Evolutionary conservation across 2,888 invertebrate species (phyloP).

Genomic region (Tetrapedia diversipes): DNA sequence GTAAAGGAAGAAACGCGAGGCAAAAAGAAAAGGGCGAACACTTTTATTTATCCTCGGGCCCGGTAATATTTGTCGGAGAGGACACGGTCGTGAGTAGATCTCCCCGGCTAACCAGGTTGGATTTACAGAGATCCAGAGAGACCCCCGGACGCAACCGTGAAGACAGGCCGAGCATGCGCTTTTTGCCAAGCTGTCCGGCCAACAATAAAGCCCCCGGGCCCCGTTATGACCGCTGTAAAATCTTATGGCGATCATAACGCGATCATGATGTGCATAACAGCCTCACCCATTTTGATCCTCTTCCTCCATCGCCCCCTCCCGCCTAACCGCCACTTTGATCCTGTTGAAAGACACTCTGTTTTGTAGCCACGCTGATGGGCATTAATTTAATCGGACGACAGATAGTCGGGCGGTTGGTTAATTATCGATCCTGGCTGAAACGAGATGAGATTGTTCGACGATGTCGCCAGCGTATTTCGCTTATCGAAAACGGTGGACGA

Average conservation of each 20-base stretch:
- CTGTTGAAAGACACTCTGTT: constrained; percentile 36
- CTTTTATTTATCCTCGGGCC: constrained; percentile 50
- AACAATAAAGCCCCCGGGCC: constrained; percentile 73
- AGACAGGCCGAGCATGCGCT: constrained; percentile 37
- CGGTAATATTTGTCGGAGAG: constrained; percentile 44
- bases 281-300: constrained; percentile 49
- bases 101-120: constrained; percentile 49
- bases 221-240: constrained; percentile 78
- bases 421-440: no score
- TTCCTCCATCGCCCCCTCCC: not conserved
- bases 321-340: not conserved
- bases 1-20: not conserved
- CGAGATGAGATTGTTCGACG: no score
- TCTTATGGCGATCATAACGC: constrained; percentile 78
- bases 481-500: no score
- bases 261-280: constrained; percentile 75
- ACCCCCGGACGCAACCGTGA: constrained; percentile 22
- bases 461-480: no score
- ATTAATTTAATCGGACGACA: not conserved
- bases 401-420: no score
- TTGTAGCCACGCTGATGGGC: constrained; percentile 14
- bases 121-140: constrained; percentile 55
- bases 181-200: constrained; percentile 58
- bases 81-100: constrained; percentile 27
- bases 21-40: constrained; percentile 43